Conservation (phyloP, 1,140 invertebrate species). For the Portunus trituberculatus region DNA sequence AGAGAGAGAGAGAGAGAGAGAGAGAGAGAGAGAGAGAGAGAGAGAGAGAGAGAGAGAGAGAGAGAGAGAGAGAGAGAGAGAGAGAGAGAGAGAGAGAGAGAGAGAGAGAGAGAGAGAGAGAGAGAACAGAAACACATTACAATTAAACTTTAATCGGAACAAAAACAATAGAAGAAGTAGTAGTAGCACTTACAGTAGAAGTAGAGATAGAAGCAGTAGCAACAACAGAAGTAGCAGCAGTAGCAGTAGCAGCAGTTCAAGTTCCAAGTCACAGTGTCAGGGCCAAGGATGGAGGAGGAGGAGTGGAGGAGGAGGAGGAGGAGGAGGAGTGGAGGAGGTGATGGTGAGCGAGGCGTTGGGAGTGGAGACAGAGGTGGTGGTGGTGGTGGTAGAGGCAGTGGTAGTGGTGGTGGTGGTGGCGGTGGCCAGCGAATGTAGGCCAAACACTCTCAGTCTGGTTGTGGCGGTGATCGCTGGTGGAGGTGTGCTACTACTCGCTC, state of each 20-base stretch:
- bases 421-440: conserved; percentile 69
- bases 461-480: conserved; percentile 65
- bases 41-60: conserved; percentile 17
- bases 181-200: not conserved
- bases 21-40: not conserved
- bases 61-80: not conserved
- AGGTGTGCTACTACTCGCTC: conserved; percentile 28
- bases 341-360: conserved; percentile 16
- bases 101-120: not conserved
- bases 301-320: conserved; percentile 16
- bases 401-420: conserved; percentile 49
- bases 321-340: conserved; percentile 8
- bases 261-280: conserved; percentile 63
- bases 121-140: not conserved
- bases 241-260: not conserved
- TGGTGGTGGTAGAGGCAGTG: conserved; percentile 40
- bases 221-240: not conserved
- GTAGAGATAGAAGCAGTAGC: not conserved
- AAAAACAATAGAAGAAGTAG: not conserved
- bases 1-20: no score
- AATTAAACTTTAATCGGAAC: not conserved
- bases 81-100: conserved; percentile 8
- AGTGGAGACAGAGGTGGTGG: conserved; percentile 39
- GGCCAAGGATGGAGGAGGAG: conserved; percentile 67
- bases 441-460: conserved; percentile 65